Evolutionary conservation across 2,888 invertebrate species (phyloP).

Genomic region (Heliconius ethilla): DNA sequence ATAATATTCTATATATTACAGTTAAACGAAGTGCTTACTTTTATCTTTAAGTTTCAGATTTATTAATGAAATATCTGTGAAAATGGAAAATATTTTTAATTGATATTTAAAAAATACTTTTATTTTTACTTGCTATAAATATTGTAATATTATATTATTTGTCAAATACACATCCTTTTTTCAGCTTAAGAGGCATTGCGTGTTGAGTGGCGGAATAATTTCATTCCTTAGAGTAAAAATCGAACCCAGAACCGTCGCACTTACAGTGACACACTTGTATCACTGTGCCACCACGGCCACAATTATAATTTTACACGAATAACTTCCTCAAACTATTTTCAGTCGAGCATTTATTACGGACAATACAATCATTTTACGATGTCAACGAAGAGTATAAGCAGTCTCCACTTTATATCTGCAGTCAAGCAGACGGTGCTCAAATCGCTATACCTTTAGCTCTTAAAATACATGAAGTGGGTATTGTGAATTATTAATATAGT

Average conservation of each 20-base stretch:
- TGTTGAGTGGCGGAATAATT: background rate
- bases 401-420: conserved; percentile 90
- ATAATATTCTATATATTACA: background rate
- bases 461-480: conserved; percentile 70
- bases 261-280: too few species aligned
- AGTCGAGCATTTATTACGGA: conserved; percentile 86
- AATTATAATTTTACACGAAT: background rate
- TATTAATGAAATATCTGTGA: too few species aligned
- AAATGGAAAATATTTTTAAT: too few species aligned
- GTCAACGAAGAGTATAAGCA: conserved; percentile 83
- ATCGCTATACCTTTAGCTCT: conserved; percentile 89
- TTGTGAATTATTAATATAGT: background rate
- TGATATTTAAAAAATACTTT: too few species aligned
- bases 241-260: too few species aligned
- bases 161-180: too few species aligned
- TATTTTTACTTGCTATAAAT: too few species aligned
- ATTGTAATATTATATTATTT: too few species aligned
- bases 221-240: too few species aligned
- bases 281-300: too few species aligned
- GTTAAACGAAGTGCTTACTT: background rate
- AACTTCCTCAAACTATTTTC: conserved; percentile 45
- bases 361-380: conserved; percentile 85
- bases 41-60: background rate
- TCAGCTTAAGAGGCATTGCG: background rate
- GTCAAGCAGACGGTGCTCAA: conserved; percentile 95